phyloP scores from a whole-genome alignment of 2,797 vertebrate species.

The Falco columbarius region DNA sequence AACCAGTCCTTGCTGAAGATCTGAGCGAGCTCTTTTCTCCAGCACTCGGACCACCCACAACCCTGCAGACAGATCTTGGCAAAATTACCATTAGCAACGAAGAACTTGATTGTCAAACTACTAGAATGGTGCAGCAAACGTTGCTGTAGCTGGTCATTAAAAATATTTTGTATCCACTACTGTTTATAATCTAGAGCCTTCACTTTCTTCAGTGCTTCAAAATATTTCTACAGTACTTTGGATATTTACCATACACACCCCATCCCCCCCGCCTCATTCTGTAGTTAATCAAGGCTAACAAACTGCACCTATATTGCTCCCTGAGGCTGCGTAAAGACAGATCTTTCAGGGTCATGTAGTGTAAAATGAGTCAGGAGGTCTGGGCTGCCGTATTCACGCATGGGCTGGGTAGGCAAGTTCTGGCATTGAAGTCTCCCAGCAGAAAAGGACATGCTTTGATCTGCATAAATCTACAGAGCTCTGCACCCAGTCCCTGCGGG shows the following conservation, averaged over 20 bases:
- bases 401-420: background rate
- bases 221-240: background rate
- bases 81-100: background rate
- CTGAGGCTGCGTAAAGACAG: background rate
- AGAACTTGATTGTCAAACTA: background rate
- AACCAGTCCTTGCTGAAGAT: background rate
- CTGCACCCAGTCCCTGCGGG: no score
- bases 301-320: background rate
- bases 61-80: background rate
- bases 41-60: conserved; percentile 16
- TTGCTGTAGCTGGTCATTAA: background rate
- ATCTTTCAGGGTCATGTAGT: background rate
- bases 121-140: background rate
- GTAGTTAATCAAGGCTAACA: background rate
- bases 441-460: background rate
- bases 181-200: background rate
- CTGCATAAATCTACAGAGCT: background rate
- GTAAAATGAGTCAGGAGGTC: background rate
- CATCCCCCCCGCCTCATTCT: background rate
- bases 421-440: background rate
- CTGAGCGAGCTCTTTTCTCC: background rate
- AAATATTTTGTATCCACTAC: background rate
- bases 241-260: background rate
- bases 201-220: background rate
- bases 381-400: accelerated